These are phyloP conservation scores for Sicus ferrugineus DNA, from an alignment of 2,888 invertebrate species.

Conservation along the genomic window DNA sequence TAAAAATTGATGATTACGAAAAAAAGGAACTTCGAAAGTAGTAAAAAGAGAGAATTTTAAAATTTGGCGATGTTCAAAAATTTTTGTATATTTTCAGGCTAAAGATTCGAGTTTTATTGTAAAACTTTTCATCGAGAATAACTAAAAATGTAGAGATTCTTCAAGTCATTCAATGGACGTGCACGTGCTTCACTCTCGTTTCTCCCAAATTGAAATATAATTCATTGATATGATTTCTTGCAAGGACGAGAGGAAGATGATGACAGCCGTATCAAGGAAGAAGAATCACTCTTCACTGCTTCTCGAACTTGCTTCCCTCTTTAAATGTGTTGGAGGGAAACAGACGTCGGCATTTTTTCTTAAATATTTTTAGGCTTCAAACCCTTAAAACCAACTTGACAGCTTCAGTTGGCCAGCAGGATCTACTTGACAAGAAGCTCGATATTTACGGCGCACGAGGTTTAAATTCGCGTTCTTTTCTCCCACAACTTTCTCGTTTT, in stretches of 20 bases:
- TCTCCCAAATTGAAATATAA: slow-evolving; percentile 24
- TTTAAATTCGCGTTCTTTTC: not conserved
- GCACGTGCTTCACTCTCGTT: slow-evolving; percentile 4
- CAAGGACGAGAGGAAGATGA: not conserved
- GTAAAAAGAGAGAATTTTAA: no score
- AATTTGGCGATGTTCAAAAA: not conserved
- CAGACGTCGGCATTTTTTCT: no score
- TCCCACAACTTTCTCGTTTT: not conserved
- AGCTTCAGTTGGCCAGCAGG: no score
- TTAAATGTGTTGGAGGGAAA: not conserved
- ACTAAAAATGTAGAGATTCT: no score
- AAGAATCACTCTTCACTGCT: not conserved
- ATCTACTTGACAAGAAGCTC: no score
- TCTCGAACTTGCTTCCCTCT: not conserved
- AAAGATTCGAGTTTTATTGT: no score
- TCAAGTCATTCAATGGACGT: no score
- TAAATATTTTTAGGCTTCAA: no score
- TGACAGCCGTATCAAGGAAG: not conserved
- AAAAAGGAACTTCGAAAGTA: no score
- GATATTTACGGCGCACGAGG: not conserved
- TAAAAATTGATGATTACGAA: no score
- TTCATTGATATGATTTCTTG: slow-evolving; percentile 19
- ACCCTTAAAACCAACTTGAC: no score
- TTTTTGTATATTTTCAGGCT: not conserved
- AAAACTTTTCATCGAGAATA: no score